A percentile compares a stretch with the other conserved stretches of the same genome.
Conservation (phyloP, 2,888 invertebrate species). For the Rotaria socialis region DNA sequence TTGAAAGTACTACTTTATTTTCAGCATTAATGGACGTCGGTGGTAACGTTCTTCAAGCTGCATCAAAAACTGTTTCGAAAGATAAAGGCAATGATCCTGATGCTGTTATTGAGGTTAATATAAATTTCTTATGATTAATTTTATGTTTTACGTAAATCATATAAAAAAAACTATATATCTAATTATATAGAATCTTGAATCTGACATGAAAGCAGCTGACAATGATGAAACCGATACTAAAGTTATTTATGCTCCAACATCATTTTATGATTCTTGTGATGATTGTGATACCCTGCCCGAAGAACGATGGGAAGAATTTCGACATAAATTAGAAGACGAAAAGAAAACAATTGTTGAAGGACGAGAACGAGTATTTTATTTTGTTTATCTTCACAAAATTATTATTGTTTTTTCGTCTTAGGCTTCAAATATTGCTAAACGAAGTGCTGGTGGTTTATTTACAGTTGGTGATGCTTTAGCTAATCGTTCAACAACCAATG, state of each 20-base stretch:
- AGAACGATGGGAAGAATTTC: slow-evolving; percentile 35
- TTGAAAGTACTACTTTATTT: not conserved
- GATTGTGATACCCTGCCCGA: slow-evolving; percentile 16
- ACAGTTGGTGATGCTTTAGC: slow-evolving; percentile 39
- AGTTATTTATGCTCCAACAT: slow-evolving; percentile 5
- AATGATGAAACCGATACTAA: not conserved
- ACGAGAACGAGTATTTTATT: slow-evolving; percentile 10
- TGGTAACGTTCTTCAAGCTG: slow-evolving; percentile 27
- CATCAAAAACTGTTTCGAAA: slow-evolving; percentile 4
- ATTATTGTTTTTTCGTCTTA: not conserved
- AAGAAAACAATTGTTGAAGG: slow-evolving; percentile 41
- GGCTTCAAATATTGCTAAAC: slow-evolving; percentile 40
- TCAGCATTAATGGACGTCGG: slow-evolving; percentile 20
- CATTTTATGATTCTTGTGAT: slow-evolving; percentile 18
- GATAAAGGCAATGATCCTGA: not conserved
- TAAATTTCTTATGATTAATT: not conserved
- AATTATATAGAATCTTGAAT: slow-evolving; percentile 10
- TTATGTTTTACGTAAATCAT: not conserved
- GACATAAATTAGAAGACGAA: slow-evolving; percentile 32
- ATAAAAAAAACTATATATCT: too few species aligned
- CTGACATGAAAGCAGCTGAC: not conserved
- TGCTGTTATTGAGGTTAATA: not conserved
- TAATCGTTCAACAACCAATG: not conserved
- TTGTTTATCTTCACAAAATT: not conserved
- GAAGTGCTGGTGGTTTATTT: slow-evolving; percentile 42